Evolutionary conservation across 2,113 vertebrate genomes (phyloP), one percentile per base, ranked within the genome.

Genomic region (Ptilonorhynchus violaceus): DNA sequence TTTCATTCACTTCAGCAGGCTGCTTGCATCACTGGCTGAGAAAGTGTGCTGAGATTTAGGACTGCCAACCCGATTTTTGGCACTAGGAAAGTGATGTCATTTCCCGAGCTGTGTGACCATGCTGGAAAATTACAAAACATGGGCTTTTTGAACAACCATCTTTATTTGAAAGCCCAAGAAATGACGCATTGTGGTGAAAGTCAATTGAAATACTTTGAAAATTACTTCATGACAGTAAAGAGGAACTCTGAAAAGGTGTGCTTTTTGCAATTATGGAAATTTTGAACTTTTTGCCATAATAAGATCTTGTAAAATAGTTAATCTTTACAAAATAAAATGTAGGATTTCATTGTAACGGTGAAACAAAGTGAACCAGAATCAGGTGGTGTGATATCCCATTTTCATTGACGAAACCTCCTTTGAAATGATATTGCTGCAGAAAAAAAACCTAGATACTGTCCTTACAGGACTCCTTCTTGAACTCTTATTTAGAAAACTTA

Each of bases 41-140:
- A 88, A 55, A 80, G 21, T 44, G 39, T 73, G 67, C 69, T 85
- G 79, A 92, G 63, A 95, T 97, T 96, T 93, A 96, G 83, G 55
- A 81, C 76, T 93, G 93, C 37, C 35, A 92, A 77, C 39, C 42
- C 74, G 37, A 6, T 22, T 93, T 88, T 92, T 92, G 94, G 83
- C 69, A 87, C 30, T 55, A 16, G 69, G 7, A 91, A 39, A 41
- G 35, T 62, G 52, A 92, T 3, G 33, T 97, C 7, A 85, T 93
- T 96, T 95, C 94, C 92, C 87, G 83, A 95, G 50, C 62, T 84
- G 21, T 66, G 27, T 74, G 69, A 49, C 78, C 5, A 3, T 64
- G 39, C 35, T 91, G 83, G 91, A 90, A 92, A 80, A 77, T 42
- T 58, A 10, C 50, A 90, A 93, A 83, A 27, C 3, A 22, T 21